phyloP scores from a whole-genome alignment of 2,888 invertebrate genomes.

The Craniophora ligustri region DNA sequence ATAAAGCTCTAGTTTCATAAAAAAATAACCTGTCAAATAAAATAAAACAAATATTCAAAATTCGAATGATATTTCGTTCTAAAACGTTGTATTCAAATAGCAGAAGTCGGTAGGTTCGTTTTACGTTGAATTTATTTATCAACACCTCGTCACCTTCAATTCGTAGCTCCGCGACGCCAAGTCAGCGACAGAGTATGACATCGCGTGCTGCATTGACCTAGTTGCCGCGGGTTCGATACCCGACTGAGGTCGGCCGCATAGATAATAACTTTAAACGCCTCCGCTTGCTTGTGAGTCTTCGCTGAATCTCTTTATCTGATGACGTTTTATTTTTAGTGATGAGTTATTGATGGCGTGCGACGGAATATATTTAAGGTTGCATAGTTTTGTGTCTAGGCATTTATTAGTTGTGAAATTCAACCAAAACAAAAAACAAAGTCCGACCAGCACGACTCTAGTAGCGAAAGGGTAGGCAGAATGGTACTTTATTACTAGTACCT shows the following conservation, averaged over 20 bases:
- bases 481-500: too few species aligned
- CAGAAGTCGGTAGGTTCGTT: neutral
- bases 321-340: slow-evolving; percentile 52
- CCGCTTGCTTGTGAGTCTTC: slow-evolving; percentile 71
- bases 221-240: slow-evolving; percentile 81
- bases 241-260: slow-evolving; percentile 80
- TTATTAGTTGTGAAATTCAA: slow-evolving; percentile 13
- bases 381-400: slow-evolving; percentile 18
- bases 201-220: slow-evolving; percentile 84
- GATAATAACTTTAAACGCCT: slow-evolving; percentile 74
- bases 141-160: slow-evolving; percentile 52
- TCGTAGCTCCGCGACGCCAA: slow-evolving; percentile 63
- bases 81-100: neutral
- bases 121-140: slow-evolving; percentile 48
- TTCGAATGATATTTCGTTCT: slow-evolving; percentile 16
- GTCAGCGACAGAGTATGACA: slow-evolving; percentile 64
- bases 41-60: neutral
- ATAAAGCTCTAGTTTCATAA: neutral
- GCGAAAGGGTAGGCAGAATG: neutral
- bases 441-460: too few species aligned
- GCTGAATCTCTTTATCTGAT: slow-evolving; percentile 63
- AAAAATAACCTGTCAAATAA: slow-evolving; percentile 12
- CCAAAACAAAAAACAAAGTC: too few species aligned
- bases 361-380: slow-evolving; percentile 21
- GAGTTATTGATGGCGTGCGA: slow-evolving; percentile 22